Percentiles rank a stretch among this genome's conserved stretches.
These are phyloP conservation scores for Sarcophaga caerulescens DNA, from an alignment of 2,888 invertebrate genomes.

Conservation along the genomic window DNA sequence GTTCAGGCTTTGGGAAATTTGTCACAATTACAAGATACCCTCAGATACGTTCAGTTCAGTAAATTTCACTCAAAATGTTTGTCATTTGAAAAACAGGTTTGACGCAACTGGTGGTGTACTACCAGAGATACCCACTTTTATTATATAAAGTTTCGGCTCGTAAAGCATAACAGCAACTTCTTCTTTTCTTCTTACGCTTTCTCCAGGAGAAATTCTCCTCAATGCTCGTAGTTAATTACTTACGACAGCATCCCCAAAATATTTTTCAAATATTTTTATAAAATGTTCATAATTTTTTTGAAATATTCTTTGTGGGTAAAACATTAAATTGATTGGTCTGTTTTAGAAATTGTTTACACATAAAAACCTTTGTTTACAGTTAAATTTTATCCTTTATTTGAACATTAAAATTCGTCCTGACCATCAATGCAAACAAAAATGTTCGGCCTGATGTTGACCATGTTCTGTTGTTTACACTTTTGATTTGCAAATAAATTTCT, in stretches of 20 bases:
- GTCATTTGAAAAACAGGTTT: too few relatives aligned
- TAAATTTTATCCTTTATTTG: conserved; percentile 63
- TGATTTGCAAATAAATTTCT: conserved; percentile 68
- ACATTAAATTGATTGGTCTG: conserved; percentile 66
- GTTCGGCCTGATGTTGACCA: conserved; percentile 51
- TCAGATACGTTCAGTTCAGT: too few relatives aligned
- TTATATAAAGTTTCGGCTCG: too few relatives aligned
- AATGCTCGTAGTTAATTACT: conserved; percentile 18
- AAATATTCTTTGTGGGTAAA: conserved; percentile 24
- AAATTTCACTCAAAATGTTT: too few relatives aligned
- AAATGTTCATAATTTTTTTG: not conserved
- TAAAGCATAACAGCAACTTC: too few relatives aligned
- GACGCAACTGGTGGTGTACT: too few relatives aligned
- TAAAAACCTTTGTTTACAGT: conserved; percentile 43
- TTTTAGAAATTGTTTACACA: not conserved
- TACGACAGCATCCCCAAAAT: conserved; percentile 36
- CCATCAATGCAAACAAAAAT: conserved; percentile 18
- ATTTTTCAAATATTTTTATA: conserved; percentile 19
- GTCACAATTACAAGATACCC: too few relatives aligned
- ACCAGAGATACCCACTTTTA: too few relatives aligned
- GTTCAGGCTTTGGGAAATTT: too few relatives aligned
- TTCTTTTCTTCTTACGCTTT: too few relatives aligned
- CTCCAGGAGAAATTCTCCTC: too few relatives aligned
- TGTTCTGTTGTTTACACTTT: conserved; percentile 63
- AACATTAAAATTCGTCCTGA: conserved; percentile 42